phyloP scores from a whole-genome alignment of 2,888 invertebrate genomes.

The Sinhomidia bicolor region DNA sequence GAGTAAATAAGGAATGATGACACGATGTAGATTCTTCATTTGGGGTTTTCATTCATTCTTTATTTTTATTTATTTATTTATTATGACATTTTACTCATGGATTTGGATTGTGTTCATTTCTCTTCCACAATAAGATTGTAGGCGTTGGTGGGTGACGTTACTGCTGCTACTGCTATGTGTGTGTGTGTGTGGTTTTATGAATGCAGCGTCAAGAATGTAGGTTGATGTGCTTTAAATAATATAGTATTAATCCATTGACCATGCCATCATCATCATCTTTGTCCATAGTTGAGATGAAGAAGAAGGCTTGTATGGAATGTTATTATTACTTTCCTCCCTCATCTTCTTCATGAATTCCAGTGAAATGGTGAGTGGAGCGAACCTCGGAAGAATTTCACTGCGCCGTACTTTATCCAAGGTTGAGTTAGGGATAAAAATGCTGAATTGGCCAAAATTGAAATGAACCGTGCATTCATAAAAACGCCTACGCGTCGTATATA shows the following conservation, averaged over 20 bases:
- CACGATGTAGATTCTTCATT: no score
- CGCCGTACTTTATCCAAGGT: neutral
- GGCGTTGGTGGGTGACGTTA: no score
- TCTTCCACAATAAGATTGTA: neutral
- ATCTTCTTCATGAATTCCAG: neutral
- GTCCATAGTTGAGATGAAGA: no score
- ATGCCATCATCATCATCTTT: neutral
- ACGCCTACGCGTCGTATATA: neutral
- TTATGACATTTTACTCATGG: neutral
- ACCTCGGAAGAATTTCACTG: neutral
- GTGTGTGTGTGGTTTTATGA: neutral
- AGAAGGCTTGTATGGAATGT: no score
- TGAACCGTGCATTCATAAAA: neutral
- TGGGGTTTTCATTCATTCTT: neutral
- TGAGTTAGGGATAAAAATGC: neutral
- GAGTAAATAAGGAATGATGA: no score
- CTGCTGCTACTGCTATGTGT: neutral
- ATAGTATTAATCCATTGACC: neutral
- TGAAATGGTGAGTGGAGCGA: neutral
- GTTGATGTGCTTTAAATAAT: neutral
- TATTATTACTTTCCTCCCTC: neutral
- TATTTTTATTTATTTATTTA: neutral
- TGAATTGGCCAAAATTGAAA: constrained; percentile 13
- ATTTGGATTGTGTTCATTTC: no score
- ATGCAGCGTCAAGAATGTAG: no score